A percentile compares a stretch with the other conserved stretches of the same genome.
Conservation (phyloP, 2,797 vertebrate genomes). For the Semaprochilodus insignis region DNA sequence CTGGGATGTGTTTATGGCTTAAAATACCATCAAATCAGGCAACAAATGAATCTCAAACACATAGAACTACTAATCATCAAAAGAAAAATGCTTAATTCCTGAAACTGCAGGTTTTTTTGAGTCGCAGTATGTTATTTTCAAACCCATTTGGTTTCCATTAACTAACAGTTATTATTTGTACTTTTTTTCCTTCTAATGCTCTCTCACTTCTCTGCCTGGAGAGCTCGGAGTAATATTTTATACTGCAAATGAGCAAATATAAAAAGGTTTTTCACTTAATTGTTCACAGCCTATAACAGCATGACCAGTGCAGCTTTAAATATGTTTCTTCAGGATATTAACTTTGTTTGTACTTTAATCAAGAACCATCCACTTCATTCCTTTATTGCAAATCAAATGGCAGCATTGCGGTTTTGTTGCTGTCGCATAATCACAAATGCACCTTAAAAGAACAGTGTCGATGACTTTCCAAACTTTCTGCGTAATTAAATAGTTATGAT, state of each 20-base stretch:
- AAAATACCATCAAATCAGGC: background rate
- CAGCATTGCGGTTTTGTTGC: no score
- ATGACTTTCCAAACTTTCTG: no score
- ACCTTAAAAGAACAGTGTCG: background rate
- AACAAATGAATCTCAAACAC: background rate
- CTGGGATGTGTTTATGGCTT: background rate
- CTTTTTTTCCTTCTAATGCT: background rate
- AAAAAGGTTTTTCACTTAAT: background rate
- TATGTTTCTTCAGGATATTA: background rate
- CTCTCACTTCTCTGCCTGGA: background rate
- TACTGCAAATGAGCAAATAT: background rate
- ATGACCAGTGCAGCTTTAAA: background rate
- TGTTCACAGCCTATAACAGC: constrained; percentile 8
- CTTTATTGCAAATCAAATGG: background rate
- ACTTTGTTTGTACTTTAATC: constrained; percentile 4
- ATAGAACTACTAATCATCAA: background rate
- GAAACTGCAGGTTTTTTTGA: background rate
- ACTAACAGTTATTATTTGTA: background rate
- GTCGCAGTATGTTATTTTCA: background rate
- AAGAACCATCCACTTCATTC: background rate
- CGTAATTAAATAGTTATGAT: no score
- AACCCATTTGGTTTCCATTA: background rate
- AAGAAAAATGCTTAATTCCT: no score
- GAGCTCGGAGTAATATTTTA: background rate
- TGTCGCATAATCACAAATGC: background rate